phyloP scores from a whole-genome alignment of 2,888 invertebrate genomes.

The Tanypteryx hageni region DNA sequence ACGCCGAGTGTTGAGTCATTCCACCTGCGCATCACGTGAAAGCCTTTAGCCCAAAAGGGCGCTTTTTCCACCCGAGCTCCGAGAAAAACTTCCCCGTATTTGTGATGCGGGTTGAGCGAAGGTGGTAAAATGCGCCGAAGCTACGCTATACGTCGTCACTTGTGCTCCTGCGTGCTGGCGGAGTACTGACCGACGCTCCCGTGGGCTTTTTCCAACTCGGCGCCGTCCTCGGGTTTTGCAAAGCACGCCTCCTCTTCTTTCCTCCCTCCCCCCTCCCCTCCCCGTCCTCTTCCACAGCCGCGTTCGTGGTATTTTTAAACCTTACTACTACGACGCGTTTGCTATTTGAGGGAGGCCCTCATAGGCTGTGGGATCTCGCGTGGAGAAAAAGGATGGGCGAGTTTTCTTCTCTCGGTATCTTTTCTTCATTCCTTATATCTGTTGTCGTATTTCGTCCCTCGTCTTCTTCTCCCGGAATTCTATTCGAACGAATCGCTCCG shows the following conservation, averaged over 20 bases:
- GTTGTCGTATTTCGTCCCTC: no score
- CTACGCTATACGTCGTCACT: background rate
- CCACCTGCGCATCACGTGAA: conserved; percentile 14
- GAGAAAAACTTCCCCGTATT: background rate
- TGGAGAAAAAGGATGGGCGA: background rate
- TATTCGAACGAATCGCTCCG: background rate
- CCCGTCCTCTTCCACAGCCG: background rate
- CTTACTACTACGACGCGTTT: background rate
- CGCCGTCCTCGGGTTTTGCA: background rate
- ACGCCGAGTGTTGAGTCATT: background rate
- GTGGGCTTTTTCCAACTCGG: background rate
- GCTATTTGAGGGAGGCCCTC: no score
- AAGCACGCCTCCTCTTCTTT: background rate
- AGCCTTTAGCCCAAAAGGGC: background rate
- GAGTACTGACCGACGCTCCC: background rate
- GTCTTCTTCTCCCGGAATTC: no score
- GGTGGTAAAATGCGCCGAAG: background rate
- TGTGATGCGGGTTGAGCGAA: background rate
- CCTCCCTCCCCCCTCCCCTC: background rate
- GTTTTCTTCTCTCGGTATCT: background rate
- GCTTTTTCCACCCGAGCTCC: background rate
- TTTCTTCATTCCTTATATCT: background rate
- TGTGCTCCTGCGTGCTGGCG: background rate
- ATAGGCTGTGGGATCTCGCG: background rate
- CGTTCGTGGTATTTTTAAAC: conserved; percentile 47